phyloP scores from a whole-genome alignment of 2,888 invertebrate species.

The Meghimatium bilineatum region DNA sequence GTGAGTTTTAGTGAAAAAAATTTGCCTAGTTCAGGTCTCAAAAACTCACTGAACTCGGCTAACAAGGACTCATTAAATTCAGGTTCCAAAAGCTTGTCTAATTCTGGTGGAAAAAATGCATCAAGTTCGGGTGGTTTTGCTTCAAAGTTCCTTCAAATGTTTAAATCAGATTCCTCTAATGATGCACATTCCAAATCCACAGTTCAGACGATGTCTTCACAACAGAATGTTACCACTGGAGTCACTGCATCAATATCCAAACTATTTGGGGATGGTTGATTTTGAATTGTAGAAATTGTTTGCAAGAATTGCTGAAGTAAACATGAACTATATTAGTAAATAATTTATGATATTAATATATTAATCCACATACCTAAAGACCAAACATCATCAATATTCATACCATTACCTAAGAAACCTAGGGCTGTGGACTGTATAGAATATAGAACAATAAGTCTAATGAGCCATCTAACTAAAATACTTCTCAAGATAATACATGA shows the following conservation, averaged over 20 bases:
- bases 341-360: not conserved
- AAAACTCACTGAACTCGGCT: too few species aligned
- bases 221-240: not conserved
- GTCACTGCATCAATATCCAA: not conserved
- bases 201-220: not conserved
- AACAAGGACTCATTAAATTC: too few species aligned
- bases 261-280: not conserved
- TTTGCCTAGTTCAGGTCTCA: too few species aligned
- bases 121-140: not conserved
- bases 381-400: too few species aligned
- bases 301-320: not conserved
- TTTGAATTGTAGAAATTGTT: not conserved
- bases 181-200: slow-evolving; percentile 5
- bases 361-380: too few species aligned
- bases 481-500: too few species aligned
- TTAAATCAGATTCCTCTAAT: not conserved
- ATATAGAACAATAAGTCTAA: too few species aligned
- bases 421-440: too few species aligned
- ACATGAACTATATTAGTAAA: not conserved
- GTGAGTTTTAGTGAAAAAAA: too few species aligned
- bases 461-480: too few species aligned
- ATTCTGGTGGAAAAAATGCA: not conserved
- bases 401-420: too few species aligned
- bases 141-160: slow-evolving; percentile 19
- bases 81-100: too few species aligned